Conservation (phyloP, 1,140 invertebrate species). For the Drosophila pandora region DNA sequence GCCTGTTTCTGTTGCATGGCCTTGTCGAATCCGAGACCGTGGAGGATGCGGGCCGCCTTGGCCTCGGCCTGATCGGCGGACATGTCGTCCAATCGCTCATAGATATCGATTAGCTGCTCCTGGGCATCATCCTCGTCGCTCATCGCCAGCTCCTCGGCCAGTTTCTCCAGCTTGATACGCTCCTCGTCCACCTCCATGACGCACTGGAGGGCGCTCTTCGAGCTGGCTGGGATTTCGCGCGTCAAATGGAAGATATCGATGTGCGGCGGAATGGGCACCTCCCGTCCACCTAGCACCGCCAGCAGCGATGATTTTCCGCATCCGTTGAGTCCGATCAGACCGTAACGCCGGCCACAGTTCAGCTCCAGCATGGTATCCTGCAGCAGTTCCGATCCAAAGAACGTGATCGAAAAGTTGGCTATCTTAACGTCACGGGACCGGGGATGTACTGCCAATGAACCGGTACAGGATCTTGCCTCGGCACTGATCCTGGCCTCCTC, state of each 20-base stretch:
- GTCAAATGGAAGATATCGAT: conserved; percentile 99
- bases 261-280: conserved; percentile 97
- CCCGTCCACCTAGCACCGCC: conserved; percentile 94
- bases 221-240: conserved; percentile 97
- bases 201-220: conserved; percentile 95
- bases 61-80: conserved; percentile 97
- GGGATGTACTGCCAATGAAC: conserved; percentile 96
- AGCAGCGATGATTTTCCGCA: conserved; percentile 98
- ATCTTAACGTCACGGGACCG: conserved; percentile 98
- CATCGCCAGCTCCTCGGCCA: conserved; percentile 95
- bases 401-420: conserved; percentile 98
- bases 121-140: conserved; percentile 96
- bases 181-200: conserved; percentile 99
- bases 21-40: conserved; percentile 98
- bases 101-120: conserved; percentile 98
- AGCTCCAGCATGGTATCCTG: conserved; percentile 98
- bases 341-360: conserved; percentile 98
- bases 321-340: conserved; percentile 97
- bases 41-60: conserved; percentile 96
- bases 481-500: conserved; percentile 95
- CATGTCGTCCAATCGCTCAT: conserved; percentile 98
- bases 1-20: conserved; percentile 97
- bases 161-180: conserved; percentile 94
- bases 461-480: conserved; percentile 96
- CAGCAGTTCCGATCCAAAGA: conserved; percentile 98